These are phyloP conservation scores for Tenebrio molitor DNA, from an alignment of 1,140 invertebrate species.

Conservation along the genomic window DNA sequence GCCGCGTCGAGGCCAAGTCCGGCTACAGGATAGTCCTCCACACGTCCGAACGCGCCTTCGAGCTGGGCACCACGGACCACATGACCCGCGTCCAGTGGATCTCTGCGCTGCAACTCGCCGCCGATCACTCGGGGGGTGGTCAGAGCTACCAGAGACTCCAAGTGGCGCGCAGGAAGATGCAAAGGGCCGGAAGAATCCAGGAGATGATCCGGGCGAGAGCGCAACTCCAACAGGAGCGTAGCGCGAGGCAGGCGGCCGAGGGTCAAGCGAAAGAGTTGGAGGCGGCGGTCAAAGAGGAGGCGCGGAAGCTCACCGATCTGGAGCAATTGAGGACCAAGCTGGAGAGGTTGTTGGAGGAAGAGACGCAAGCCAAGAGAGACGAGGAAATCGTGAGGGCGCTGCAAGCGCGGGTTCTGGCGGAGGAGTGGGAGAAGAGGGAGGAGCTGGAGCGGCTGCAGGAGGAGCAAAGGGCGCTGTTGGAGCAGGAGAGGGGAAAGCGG, in stretches of 20 bases:
- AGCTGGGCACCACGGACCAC: conserved; percentile 78
- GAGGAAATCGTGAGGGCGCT: conserved; percentile 85
- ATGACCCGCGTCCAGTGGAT: conserved; percentile 80
- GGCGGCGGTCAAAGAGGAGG: conserved; percentile 77
- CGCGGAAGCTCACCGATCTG: conserved; percentile 78
- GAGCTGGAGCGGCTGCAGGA: conserved; percentile 82
- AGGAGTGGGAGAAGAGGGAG: conserved; percentile 87
- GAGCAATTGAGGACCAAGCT: conserved; percentile 77
- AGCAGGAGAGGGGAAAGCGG: conserved; percentile 80
- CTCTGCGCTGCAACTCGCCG: conserved; percentile 78
- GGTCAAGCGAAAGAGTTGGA: conserved; percentile 75
- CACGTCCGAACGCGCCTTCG: conserved; percentile 77
- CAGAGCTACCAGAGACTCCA: conserved; percentile 78
- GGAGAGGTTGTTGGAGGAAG: conserved; percentile 80
- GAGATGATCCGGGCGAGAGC: conserved; percentile 70
- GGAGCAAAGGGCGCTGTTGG: conserved; percentile 79
- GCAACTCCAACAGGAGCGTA: conserved; percentile 75
- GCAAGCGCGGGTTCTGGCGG: conserved; percentile 81
- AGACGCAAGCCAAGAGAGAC: conserved; percentile 85
- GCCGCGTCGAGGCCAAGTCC: conserved; percentile 73
- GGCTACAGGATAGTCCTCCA: conserved; percentile 71
- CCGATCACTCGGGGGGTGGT: conserved; percentile 74
- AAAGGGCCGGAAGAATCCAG: conserved; percentile 71
- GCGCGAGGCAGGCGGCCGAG: conserved; percentile 78
- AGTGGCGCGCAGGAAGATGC: conserved; percentile 73